Base-by-base conservation (phyloP, 1,140 invertebrate species). In the Centruroides sculpturatus region DNA sequence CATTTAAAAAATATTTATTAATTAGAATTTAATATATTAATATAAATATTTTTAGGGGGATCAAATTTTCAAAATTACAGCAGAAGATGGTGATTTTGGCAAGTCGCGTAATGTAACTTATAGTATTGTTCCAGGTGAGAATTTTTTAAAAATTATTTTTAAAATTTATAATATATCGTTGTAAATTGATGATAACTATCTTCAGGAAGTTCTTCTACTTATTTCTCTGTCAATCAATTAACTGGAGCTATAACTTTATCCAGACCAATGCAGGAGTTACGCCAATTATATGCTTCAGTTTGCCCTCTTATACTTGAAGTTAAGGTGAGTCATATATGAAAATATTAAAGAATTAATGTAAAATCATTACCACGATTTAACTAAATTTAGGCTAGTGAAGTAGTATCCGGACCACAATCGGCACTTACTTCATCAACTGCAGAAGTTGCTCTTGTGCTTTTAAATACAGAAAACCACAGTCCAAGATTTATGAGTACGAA, bases 21-120 rank as follows among this genome's bases (percentile, higher is more conserved):
- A 54, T 23, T 55, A 57, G 57, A 60, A 41, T 13, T 34, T 35
- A n/a, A 12, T 11, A 35, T 34, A 55, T 41, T 57, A 35, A 48
- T 61, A 75, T 56, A 73, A 73, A 61, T 66, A 68, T 54, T 69
- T 67, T 53, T 64, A 85, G 83, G 83, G 80, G 8, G 79, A 80
- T 48, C 65, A 77, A 11, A 72, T 85, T 61, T 69, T 88, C 12
- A 80, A 80, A 73, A 85, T 93, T 1, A 81, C 82, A 64, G 89
- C 89, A n/a, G 84, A 89, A 73, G 89, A 93, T 72, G 89, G 89
- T 3, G 89, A 92, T 71, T 86, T 85, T 71, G 87, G 87, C 1
- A 83, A 83, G 50, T 87, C 87, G 4, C 79, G 88, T 52, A 82
- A 85, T 66, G 82, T 92, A 50, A 81, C 84, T 71, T 92, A 91